Evolutionary conservation across 2,888 invertebrate species (phyloP).

Genomic region (Bellardia pandia): DNA sequence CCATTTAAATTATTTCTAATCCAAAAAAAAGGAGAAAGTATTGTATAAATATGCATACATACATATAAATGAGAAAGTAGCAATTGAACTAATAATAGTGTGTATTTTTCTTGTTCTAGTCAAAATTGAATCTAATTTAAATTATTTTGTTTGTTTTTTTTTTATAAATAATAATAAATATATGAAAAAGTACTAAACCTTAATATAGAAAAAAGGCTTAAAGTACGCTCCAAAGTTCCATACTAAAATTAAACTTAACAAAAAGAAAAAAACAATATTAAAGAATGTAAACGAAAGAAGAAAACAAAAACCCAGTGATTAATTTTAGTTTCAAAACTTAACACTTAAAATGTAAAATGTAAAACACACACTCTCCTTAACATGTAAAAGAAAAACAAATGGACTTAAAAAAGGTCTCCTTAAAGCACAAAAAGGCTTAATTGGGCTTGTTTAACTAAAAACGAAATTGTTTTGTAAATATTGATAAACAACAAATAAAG

Average conservation of each 20-base stretch:
- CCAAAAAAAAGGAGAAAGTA: conserved; percentile 16
- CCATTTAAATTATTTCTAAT: not conserved
- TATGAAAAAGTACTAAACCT: conserved; percentile 34
- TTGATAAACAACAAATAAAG: conserved; percentile 26
- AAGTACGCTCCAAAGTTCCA: conserved; percentile 66
- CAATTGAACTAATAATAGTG: conserved; percentile 3
- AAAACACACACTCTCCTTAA: conserved; percentile 16
- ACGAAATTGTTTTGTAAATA: conserved; percentile 67
- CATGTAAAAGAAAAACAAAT: conserved; percentile 20
- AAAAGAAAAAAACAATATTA: not conserved
- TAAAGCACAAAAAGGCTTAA: conserved; percentile 51
- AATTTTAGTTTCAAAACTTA: conserved; percentile 61
- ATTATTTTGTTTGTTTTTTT: conserved; percentile 35
- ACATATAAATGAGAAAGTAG: not conserved
- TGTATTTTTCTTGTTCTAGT: conserved; percentile 67
- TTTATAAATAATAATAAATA: conserved; percentile 23
- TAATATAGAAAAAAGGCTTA: not conserved
- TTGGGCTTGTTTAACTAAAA: conserved; percentile 45
- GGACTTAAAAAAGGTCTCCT: conserved; percentile 4
- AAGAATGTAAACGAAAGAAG: conserved; percentile 3
- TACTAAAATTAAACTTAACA: conserved; percentile 55
- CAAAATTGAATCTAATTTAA: conserved; percentile 69
- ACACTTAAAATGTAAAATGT: conserved; percentile 17
- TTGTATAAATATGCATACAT: not conserved
- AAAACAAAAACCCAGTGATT: conserved; percentile 60